Evolutionary conservation across 2,113 vertebrate genomes (phyloP).

Genomic region (Gymnocephalus cernua): DNA sequence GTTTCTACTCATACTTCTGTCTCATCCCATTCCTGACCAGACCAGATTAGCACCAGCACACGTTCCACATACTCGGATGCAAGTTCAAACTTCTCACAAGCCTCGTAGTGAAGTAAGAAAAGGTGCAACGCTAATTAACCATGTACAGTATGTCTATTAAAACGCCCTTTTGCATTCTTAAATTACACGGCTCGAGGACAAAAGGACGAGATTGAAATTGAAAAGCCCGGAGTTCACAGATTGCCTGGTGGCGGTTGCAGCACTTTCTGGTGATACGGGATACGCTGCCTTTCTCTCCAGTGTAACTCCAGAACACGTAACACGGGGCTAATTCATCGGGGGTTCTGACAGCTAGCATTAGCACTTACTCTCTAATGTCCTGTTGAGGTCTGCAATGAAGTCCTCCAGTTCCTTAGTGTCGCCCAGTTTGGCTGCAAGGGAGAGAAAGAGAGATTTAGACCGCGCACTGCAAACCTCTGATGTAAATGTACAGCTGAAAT

Average conservation of each 20-base stretch:
- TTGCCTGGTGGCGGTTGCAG: not conserved
- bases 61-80: constrained; percentile 63
- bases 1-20: constrained; percentile 18
- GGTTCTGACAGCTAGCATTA: constrained; percentile 40
- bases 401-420: constrained; percentile 98
- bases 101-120: not conserved
- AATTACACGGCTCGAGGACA: not conserved
- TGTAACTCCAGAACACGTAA: too few relatives aligned
- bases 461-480: too few relatives aligned
- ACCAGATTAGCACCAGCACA: constrained; percentile 28
- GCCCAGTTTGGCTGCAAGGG: constrained; percentile 92
- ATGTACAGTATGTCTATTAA: not conserved
- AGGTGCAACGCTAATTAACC: not conserved
- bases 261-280: constrained; percentile 36
- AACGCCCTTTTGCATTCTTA: not conserved
- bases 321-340: constrained; percentile 29
- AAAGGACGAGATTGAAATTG: not conserved
- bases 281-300: constrained; percentile 16
- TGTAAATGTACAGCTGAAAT: too few relatives aligned
- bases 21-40: constrained; percentile 39
- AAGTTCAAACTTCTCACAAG: constrained; percentile 65
- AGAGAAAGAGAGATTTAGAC: constrained; percentile 5
- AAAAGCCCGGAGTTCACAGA: not conserved
- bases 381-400: constrained; percentile 97
- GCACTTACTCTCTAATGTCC: constrained; percentile 94